These are phyloP conservation scores for Corythornis vintsioides DNA, from an alignment of 2,113 vertebrate species.

Conservation along the genomic window DNA sequence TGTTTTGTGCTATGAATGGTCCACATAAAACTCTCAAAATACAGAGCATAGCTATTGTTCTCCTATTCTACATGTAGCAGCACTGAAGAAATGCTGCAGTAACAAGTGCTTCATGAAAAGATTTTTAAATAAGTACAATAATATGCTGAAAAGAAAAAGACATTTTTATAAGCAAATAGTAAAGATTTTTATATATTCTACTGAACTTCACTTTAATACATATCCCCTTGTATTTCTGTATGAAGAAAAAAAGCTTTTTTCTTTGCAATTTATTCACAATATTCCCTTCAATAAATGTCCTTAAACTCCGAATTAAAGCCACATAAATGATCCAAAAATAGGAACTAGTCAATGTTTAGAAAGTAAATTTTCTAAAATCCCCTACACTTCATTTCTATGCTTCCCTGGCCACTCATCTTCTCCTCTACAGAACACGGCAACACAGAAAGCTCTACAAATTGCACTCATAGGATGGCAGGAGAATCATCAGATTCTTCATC, in stretches of 20 bases:
- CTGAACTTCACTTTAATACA: slow-evolving; percentile 9
- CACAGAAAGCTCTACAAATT: background rate
- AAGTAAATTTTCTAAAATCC: background rate
- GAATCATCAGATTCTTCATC: background rate
- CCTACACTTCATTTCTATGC: background rate
- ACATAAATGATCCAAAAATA: background rate
- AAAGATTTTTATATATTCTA: slow-evolving; percentile 12
- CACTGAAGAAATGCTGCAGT: slow-evolving; percentile 32
- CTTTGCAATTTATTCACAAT: slow-evolving; percentile 7
- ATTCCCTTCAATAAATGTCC: background rate
- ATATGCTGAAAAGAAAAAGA: slow-evolving; percentile 2
- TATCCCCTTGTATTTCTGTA: background rate
- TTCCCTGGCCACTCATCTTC: background rate
- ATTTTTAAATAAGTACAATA: slow-evolving; percentile 38
- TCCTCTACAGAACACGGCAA: background rate
- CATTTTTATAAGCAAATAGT: slow-evolving; percentile 30
- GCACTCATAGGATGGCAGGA: background rate
- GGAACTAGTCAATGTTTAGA: background rate
- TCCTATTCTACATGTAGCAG: slow-evolving; percentile 28
- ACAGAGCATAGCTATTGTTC: slow-evolving; percentile 38
- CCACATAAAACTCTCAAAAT: slow-evolving; percentile 25
- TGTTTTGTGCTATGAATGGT: background rate
- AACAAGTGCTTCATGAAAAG: slow-evolving; percentile 3
- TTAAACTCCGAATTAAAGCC: background rate
- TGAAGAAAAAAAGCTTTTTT: slow-evolving; percentile 19